Conservation (phyloP, 1,140 invertebrate species). For the Achatina immaculata region DNA sequence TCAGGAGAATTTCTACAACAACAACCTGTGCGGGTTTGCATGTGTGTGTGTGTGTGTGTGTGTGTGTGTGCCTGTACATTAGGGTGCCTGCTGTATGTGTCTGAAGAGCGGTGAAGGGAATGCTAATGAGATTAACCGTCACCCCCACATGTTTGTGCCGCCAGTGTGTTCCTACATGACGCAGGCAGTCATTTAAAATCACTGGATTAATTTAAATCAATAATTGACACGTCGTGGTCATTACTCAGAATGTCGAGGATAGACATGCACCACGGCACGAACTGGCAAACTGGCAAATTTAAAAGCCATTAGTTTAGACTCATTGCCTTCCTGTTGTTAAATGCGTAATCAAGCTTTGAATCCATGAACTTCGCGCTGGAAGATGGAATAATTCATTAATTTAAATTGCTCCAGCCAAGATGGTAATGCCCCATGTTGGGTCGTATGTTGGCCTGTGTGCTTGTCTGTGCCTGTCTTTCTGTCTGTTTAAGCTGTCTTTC, state of each 20-base stretch:
- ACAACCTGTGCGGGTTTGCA: background rate
- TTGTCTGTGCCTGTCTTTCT: no score
- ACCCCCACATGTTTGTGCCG: background rate
- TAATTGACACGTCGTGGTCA: background rate
- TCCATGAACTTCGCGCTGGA: no score
- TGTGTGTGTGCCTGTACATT: background rate
- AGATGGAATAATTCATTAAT: no score
- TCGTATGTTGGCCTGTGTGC: no score
- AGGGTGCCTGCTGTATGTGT: no score
- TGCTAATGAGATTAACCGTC: background rate
- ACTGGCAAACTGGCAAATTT: background rate
- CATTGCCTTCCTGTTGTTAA: no score
- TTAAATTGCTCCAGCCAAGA: no score
- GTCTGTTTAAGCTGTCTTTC: no score
- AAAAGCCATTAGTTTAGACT: conserved; percentile 7
- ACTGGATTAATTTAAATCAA: background rate
- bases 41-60: background rate
- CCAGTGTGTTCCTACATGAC: background rate
- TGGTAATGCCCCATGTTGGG: no score
- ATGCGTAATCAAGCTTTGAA: no score
- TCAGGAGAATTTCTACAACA: background rate
- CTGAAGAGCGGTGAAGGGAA: no score
- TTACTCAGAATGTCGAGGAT: background rate
- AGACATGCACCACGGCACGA: background rate
- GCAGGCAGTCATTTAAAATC: background rate